Percentiles rank a stretch among this genome's conserved stretches.
Evolutionary conservation across 2,113 vertebrate species (phyloP).

Genomic region (Pelvicachromis taeniatus): DNA sequence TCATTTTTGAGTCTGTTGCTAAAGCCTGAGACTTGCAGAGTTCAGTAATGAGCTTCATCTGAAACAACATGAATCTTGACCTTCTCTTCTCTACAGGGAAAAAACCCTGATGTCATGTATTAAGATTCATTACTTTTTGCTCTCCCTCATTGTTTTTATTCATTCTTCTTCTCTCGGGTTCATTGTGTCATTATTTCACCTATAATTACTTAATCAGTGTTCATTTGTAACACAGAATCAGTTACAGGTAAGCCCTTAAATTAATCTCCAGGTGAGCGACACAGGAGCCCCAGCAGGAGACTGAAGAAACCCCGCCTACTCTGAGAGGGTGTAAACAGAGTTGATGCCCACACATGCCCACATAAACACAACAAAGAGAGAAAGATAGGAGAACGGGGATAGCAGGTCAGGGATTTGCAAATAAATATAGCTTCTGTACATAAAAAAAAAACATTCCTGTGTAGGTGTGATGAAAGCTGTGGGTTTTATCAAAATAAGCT

Average conservation of each 20-base stretch:
- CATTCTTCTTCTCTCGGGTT: neutral
- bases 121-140: constrained; percentile 51
- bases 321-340: neutral
- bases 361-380: neutral
- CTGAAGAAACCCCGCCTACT: neutral
- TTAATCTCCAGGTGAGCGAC: neutral
- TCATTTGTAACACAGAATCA: neutral
- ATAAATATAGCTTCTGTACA: neutral
- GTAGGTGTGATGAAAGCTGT: neutral
- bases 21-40: neutral
- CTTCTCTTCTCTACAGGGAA: neutral
- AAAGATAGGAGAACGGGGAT: neutral
- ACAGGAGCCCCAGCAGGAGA: neutral
- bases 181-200: neutral
- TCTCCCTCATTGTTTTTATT: neutral
- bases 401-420: neutral
- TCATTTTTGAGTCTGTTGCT: neutral
- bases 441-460: neutral
- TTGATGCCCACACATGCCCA: neutral
- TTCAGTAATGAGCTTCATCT: constrained; percentile 37
- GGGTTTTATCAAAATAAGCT: neutral
- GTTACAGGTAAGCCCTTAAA: neutral
- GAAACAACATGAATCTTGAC: constrained; percentile 28
- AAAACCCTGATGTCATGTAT: constrained; percentile 34
- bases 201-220: neutral